Conservation (phyloP, 2,888 invertebrate genomes). For the Chorisops tibialis region DNA sequence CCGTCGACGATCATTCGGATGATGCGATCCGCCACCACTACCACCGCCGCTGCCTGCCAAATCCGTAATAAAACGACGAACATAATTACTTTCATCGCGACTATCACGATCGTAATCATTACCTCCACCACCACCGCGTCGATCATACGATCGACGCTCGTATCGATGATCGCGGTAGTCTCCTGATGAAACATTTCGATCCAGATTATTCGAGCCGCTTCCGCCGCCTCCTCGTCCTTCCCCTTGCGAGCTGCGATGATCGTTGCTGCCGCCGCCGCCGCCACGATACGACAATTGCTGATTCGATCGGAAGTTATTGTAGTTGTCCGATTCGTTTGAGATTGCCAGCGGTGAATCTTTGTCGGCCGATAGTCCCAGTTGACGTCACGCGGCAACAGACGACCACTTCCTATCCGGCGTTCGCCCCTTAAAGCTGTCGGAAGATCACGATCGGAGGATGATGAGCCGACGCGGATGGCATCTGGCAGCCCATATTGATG, state of each 20-base stretch:
- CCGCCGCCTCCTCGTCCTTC: slow-evolving; percentile 23
- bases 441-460: slow-evolving; percentile 20
- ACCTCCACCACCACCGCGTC: slow-evolving; percentile 48
- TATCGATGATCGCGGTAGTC: slow-evolving; percentile 40
- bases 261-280: slow-evolving; percentile 32
- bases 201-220: slow-evolving; percentile 35
- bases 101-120: slow-evolving; percentile 33
- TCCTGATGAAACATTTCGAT: slow-evolving; percentile 34
- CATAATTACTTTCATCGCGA: slow-evolving; percentile 25
- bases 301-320: slow-evolving; percentile 44
- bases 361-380: slow-evolving; percentile 53
- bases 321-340: slow-evolving; percentile 35
- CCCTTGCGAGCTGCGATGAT: slow-evolving; percentile 34
- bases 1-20: slow-evolving; percentile 52
- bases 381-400: slow-evolving; percentile 64
- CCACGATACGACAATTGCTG: not conserved
- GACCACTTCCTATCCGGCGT: slow-evolving; percentile 80
- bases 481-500: slow-evolving; percentile 84
- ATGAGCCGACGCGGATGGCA: slow-evolving; percentile 42
- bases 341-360: slow-evolving; percentile 19
- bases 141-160: slow-evolving; percentile 60
- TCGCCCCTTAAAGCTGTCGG: slow-evolving; percentile 34
- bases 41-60: slow-evolving; percentile 34
- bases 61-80: slow-evolving; percentile 37
- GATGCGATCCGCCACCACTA: slow-evolving; percentile 39